These are phyloP conservation scores for Gopherus evgoodei DNA, from an alignment of 2,113 vertebrate genomes.

Conservation along the genomic window DNA sequence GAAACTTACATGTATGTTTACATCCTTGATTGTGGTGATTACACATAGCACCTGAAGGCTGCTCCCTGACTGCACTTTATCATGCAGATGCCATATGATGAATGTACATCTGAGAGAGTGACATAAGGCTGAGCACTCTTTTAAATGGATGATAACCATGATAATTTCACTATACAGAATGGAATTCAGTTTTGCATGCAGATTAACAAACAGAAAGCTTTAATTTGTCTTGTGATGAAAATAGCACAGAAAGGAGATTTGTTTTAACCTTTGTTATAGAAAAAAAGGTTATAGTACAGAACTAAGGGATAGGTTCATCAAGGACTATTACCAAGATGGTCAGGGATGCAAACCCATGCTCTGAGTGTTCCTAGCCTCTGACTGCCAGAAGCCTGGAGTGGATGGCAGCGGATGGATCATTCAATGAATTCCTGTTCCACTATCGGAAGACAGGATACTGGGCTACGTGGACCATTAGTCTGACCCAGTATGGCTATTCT, in stretches of 20 bases:
- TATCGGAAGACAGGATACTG: neutral
- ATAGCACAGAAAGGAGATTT: neutral
- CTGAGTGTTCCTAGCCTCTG: neutral
- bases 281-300: neutral
- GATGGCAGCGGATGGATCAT: neutral
- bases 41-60: neutral
- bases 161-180: neutral
- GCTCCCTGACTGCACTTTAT: neutral
- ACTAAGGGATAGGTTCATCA: neutral
- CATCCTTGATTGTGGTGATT: neutral
- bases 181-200: neutral
- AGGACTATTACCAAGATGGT: neutral
- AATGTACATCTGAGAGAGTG: neutral
- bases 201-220: neutral
- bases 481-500: neutral
- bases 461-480: too few relatives aligned
- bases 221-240: neutral
- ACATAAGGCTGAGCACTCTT: neutral
- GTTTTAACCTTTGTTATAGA: neutral
- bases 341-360: neutral
- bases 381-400: neutral
- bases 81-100: accelerated
- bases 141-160: neutral
- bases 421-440: neutral
- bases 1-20: neutral